phyloP scores from a whole-genome alignment of 2,888 invertebrate species.

The Neocrepidodera transversa region DNA sequence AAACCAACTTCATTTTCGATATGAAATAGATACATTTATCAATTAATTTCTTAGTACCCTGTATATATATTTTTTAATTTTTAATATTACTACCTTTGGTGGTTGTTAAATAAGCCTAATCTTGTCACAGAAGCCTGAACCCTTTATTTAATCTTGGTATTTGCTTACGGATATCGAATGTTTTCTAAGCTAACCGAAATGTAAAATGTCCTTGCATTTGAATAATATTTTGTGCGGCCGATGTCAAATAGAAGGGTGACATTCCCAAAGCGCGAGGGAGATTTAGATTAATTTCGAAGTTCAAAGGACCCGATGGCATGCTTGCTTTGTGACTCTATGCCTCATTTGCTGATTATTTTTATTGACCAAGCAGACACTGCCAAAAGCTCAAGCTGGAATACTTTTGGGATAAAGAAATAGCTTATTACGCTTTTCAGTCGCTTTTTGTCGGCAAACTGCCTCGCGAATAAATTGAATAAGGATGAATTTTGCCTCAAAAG shows the following conservation, averaged over 20 bases:
- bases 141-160: constrained; percentile 11
- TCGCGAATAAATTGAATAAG: constrained; percentile 11
- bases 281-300: constrained; percentile 55
- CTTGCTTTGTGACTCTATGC: constrained; percentile 55
- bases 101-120: background rate
- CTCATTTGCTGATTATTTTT: constrained; percentile 57
- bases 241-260: constrained; percentile 46
- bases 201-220: constrained; percentile 33
- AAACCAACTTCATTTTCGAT: no score
- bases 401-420: constrained; percentile 36
- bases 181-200: constrained; percentile 4
- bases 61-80: no score
- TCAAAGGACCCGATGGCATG: constrained; percentile 55
- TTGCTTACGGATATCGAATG: constrained; percentile 7
- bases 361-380: constrained; percentile 49
- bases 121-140: background rate
- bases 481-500: no score
- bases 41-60: no score
- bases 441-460: constrained; percentile 31
- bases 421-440: constrained; percentile 33
- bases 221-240: constrained; percentile 37
- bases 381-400: constrained; percentile 35
- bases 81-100: background rate
- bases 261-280: constrained; percentile 47
- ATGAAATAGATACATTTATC: no score